Conservation (phyloP, 2,888 invertebrate species). For the Ectemnius lituratus region DNA sequence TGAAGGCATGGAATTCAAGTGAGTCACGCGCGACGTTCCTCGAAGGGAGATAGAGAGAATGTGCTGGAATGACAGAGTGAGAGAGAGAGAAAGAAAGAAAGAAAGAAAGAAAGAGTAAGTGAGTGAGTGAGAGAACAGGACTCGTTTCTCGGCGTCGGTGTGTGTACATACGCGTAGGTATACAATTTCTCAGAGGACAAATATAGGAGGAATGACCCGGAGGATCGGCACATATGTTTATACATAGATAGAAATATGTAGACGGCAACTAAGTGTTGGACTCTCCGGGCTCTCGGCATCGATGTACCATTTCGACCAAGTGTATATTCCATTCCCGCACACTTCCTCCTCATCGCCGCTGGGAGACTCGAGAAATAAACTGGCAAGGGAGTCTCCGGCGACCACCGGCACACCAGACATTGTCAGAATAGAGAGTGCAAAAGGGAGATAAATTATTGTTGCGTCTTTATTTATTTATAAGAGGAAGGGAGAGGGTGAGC, state of each 20-base stretch:
- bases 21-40: slow-evolving; percentile 42
- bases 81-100: too few relatives aligned
- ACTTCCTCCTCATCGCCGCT: background rate
- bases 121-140: too few relatives aligned
- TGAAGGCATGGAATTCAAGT: slow-evolving; percentile 47
- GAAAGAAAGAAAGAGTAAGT: too few relatives aligned
- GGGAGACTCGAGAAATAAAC: too few relatives aligned
- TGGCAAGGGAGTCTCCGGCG: too few relatives aligned
- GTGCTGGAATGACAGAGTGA: too few relatives aligned
- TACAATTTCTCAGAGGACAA: too few relatives aligned
- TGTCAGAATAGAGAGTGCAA: slow-evolving; percentile 40
- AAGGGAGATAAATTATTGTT: slow-evolving; percentile 60
- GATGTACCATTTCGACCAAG: background rate
- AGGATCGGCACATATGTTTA: too few relatives aligned
- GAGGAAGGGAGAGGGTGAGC: slow-evolving; percentile 6
- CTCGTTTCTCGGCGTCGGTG: too few relatives aligned
- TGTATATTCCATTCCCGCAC: slow-evolving; percentile 2
- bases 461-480: slow-evolving; percentile 61
- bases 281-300: background rate
- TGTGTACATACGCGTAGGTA: too few relatives aligned
- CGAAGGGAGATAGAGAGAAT: slow-evolving; percentile 2
- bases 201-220: too few relatives aligned
- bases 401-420: slow-evolving; percentile 27
- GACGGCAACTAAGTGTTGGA: background rate
- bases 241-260: background rate